A percentile compares a stretch with the other conserved stretches of the same genome.
These are phyloP conservation scores for Edolisoma coerulescens DNA, from an alignment of 2,113 vertebrate species.

Conservation along the genomic window DNA sequence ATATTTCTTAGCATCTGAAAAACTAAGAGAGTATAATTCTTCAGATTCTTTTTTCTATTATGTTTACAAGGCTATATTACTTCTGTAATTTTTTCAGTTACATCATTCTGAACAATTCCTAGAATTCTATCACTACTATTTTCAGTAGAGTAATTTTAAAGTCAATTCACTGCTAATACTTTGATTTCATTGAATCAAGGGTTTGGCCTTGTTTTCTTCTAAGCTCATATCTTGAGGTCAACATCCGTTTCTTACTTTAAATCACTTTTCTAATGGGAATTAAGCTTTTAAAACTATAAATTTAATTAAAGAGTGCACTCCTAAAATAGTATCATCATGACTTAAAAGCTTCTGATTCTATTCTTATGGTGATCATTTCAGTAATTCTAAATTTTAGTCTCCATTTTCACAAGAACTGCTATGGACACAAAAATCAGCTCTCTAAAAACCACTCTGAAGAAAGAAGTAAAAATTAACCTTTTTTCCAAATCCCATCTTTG, in stretches of 20 bases:
- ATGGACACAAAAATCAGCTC: neutral
- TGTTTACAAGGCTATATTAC: neutral
- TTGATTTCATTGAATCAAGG: neutral
- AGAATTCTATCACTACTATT: neutral
- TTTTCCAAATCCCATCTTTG: neutral
- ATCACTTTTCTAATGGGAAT: neutral
- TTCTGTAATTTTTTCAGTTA: neutral
- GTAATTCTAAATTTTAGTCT: neutral
- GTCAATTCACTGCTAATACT: neutral
- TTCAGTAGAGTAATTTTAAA: neutral
- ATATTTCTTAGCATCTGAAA: neutral
- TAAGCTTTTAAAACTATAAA: neutral
- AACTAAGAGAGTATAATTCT: neutral
- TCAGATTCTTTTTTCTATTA: neutral
- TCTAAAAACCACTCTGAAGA: neutral
- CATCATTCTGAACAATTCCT: neutral
- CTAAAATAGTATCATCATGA: neutral
- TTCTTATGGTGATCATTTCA: neutral
- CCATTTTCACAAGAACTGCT: neutral
- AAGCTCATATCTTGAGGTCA: neutral
- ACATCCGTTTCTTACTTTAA: neutral
- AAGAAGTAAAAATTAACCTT: slow-evolving; percentile 19
- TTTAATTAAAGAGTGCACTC: neutral
- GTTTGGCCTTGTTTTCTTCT: neutral
- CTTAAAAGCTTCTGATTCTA: neutral